Percentiles rank a stretch among this genome's conserved stretches.
These are phyloP conservation scores for Siphlonurus alternatus DNA, from an alignment of 2,888 invertebrate species.

Conservation along the genomic window DNA sequence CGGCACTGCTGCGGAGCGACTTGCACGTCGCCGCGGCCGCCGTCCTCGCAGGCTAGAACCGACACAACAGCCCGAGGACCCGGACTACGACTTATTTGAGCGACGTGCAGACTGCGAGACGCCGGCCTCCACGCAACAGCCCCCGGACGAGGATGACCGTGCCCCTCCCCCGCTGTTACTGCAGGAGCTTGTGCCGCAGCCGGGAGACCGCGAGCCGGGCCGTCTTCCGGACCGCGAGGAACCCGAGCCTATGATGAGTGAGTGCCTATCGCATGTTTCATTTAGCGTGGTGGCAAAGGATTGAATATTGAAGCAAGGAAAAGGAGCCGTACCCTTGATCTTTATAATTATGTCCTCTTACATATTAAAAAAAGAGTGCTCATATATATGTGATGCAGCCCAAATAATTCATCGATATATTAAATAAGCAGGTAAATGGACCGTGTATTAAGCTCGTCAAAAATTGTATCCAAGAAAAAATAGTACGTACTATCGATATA, in stretches of 20 bases:
- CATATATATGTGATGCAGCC: too few relatives aligned
- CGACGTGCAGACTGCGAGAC: conserved; percentile 17
- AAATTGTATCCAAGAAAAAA: too few relatives aligned
- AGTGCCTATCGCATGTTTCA: too few relatives aligned
- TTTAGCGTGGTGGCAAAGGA: too few relatives aligned
- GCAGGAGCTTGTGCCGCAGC: background rate
- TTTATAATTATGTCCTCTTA: too few relatives aligned
- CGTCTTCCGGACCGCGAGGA: background rate
- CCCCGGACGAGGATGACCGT: background rate
- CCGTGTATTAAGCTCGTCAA: too few relatives aligned
- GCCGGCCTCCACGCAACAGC: conserved; percentile 6
- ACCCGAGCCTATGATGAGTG: background rate
- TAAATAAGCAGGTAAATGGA: too few relatives aligned
- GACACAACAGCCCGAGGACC: conserved; percentile 16
- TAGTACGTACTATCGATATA: too few relatives aligned
- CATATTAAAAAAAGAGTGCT: too few relatives aligned
- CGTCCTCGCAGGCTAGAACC: conserved; percentile 4
- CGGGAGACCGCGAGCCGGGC: background rate
- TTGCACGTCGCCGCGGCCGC: conserved; percentile 10
- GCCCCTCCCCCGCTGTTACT: background rate
- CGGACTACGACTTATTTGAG: conserved; percentile 20
- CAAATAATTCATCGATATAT: too few relatives aligned
- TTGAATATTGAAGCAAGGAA: too few relatives aligned
- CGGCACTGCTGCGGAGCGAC: conserved; percentile 12
- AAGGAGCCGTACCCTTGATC: too few relatives aligned